Evolutionary conservation across 2,888 invertebrate species (phyloP), one percentile per base, ranked within the genome.

Genomic region (Diaphora mendica): DNA sequence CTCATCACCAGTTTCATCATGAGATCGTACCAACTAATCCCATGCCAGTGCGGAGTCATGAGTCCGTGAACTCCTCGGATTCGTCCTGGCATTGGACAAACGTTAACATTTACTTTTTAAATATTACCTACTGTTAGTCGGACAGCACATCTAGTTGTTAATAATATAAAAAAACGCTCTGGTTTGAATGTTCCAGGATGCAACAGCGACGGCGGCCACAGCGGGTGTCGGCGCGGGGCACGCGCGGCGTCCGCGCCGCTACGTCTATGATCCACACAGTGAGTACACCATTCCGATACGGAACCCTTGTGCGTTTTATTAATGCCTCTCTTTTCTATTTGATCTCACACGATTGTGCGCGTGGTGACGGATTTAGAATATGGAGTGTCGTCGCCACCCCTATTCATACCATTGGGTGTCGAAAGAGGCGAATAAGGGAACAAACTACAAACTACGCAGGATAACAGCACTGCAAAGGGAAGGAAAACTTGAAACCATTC

Each of bases 241-340:
- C 75, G 76, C 88, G 73, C 89, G 89, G 42, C 89, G 91, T 1
- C 89, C 92, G 71, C 90, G 91, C 15, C 91, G 91, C 55, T 94
- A 91, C 79, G 87, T 93, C 55, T 94, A 93, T 86, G 93, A 94
- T 77, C 94, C 93, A 0, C 91, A 92, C 84, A 94, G 94, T 95
- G 75, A 91, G 94, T 92, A 80, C 68, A 26, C 7, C 30, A 7
- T 30, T 62, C 2, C 30, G 13, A 30, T 30, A 30, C 17, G 62
- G 13, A 26, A 62, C 30, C 30, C 0, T 59, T 30, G 26, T 7
- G n/a, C 9, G 51, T 55, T n/a, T n/a, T 11, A n/a, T n/a, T 9
- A 55, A 55, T n/a, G 15, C 44, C 23, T 23, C 3, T 8, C 26
- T 13, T 23, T n/a, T n/a, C n/a, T n/a, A n/a, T n/a, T n/a, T n/a